Evolutionary conservation across 2,888 invertebrate species (phyloP), one percentile per base, ranked within the genome.

Genomic region (Dermolepida albohirtum): DNA sequence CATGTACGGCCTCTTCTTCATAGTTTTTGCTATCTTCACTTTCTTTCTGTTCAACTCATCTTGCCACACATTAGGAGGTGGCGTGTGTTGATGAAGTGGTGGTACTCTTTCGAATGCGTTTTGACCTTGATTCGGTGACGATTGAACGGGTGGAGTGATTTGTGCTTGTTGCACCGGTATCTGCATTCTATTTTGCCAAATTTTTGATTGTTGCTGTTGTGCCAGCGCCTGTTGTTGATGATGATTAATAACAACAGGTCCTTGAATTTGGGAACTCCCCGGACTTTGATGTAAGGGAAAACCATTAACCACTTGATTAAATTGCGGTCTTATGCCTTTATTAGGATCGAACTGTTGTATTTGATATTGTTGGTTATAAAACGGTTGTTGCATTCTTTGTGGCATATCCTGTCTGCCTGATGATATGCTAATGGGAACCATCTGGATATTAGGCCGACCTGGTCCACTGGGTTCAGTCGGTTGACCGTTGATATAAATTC

Each of bases 11-110:
- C 85, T 85, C 81, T 86, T 90, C 81, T 88, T 89, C 29, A 81
- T 74, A 11, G 82, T 82, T 78, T 88, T 88, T 12, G 78, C 78
- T 65, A 86, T 85, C 41, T 85, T 86, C 11, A 79, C 77, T 77
- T 90, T 91, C 69, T 87, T 85, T 76, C 89, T 88, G 74, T 88
- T 84, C 17, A 84, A 80, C 73, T 88, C 88, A 66, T 87, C 87
- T 62, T 85, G 84, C 87, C 87, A 88, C 34, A 85, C 81, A 5
- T 84, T 81, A 5, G 85, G 81, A 49, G 87, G 87, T 71, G 88
- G 88, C 83, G 84, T 88, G 84, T 91, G 90, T 77, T 90, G 91
- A 72, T 91, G 91, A 49, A 92, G 80, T 0, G 92, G 92, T 16
- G 92, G 92, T 8, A 92, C 92, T 69, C 92, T 86, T 70, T 92